Conservation (phyloP, 2,113 vertebrate species). For the Lampris incognitus region DNA sequence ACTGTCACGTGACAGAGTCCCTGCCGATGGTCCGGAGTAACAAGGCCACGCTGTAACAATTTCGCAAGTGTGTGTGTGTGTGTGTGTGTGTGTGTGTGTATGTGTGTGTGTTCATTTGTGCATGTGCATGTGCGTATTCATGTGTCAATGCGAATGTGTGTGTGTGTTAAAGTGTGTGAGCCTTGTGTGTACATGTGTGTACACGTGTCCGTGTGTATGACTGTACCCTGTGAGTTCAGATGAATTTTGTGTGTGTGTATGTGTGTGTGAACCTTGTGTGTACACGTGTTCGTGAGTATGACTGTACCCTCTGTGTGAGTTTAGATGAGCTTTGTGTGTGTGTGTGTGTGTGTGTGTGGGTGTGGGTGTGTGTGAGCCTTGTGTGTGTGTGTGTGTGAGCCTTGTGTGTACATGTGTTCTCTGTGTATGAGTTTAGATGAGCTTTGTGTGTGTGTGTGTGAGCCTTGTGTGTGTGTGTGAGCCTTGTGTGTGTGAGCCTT, state of each 20-base stretch:
- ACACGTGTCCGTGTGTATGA: neutral
- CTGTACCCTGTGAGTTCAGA: neutral
- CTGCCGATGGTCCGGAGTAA: slow-evolving; percentile 33
- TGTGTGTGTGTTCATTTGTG: slow-evolving; percentile 12
- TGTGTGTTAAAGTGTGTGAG: slow-evolving; percentile 3
- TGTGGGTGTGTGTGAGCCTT: too few species aligned
- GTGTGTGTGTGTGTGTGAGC: slow-evolving; percentile 18
- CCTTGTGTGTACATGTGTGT: too few species aligned
- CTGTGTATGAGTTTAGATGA: neutral
- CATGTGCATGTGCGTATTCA: slow-evolving; percentile 17
- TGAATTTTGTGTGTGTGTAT: too few species aligned
- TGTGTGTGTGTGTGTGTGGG: too few species aligned
- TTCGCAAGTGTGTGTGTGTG: slow-evolving; percentile 46
- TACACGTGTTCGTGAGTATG: neutral
- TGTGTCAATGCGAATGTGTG: slow-evolving; percentile 4
- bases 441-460: slow-evolving; percentile 24
- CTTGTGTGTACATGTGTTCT: neutral
- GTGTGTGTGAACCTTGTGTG: too few species aligned
- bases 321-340: too few species aligned
- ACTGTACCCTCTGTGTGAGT: neutral
- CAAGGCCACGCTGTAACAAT: slow-evolving; percentile 47
- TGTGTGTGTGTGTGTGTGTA: slow-evolving; percentile 26
- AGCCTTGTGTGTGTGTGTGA: neutral
- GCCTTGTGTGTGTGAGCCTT: too few species aligned
- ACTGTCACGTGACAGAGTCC: slow-evolving; percentile 37